phyloP scores from a whole-genome alignment of 2,113 vertebrate species.

The Solenodon paradoxus region DNA sequence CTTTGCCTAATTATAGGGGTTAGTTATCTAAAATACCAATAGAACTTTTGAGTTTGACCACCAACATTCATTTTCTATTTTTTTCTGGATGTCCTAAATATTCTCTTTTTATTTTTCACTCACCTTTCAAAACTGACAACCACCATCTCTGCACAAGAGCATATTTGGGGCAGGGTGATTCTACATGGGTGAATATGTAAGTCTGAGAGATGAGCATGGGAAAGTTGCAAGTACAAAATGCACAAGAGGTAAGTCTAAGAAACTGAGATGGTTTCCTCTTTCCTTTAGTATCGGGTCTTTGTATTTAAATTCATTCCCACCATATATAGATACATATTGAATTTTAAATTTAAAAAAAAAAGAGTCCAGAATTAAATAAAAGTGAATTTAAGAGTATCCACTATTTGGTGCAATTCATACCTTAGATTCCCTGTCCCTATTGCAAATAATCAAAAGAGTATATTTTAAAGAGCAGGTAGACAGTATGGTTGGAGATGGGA shows the following conservation, averaged over 20 bases:
- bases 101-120: not conserved
- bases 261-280: not conserved
- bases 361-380: slow-evolving; percentile 41
- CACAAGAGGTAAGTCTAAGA: not conserved
- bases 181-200: not conserved
- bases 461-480: slow-evolving; percentile 27
- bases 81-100: not conserved
- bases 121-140: slow-evolving; percentile 2
- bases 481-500: not conserved
- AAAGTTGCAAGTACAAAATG: not conserved
- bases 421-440: not conserved
- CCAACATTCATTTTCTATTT: slow-evolving; percentile 8
- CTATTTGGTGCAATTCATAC: not conserved
- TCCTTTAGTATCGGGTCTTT: not conserved
- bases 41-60: not conserved
- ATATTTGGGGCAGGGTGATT: not conserved
- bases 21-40: not conserved
- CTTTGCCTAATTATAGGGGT: not conserved
- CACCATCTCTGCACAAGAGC: not conserved
- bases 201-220: slow-evolving; percentile 14
- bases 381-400: not conserved
- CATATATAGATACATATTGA: slow-evolving; percentile 9
- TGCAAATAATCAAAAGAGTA: slow-evolving; percentile 36
- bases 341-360: slow-evolving; percentile 24
- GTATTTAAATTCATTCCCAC: slow-evolving; percentile 23